Base-by-base conservation (phyloP, 2,797 vertebrate species). In the Heteromormyrus szaboi region DNA sequence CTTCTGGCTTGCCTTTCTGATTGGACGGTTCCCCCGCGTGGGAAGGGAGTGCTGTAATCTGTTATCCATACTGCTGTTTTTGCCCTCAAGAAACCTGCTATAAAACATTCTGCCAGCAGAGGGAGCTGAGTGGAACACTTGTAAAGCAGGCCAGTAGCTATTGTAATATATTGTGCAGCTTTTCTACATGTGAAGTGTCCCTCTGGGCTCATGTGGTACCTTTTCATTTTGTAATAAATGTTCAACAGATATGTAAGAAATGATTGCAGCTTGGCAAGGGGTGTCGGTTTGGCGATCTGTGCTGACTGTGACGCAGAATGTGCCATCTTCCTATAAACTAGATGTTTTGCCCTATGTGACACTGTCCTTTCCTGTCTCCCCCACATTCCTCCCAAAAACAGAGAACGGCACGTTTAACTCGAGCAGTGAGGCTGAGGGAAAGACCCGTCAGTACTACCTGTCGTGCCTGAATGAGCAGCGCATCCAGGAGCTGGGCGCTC, bases 321-420 rank as follows among this genome's bases (percentile, higher is more conserved):
- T 76, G 14, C 68, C 0, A 17, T 44, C 33, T 7, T 76, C 33
- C 14, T 11, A 37, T 14, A 37, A 33, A 14, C 33, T 33, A 14
- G 33, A 41, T 41, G 68, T 76, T 4, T 79, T n/a, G 72, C 72
- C 37, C 37, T 7, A 79, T 85, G 83, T 51, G 46, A 85, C 9
- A 25, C n/a, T 72, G 29, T 33, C 65, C 29, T 37, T 12, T 44
- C 25, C 4, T 8, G n/a, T 8, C 3, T 14, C 7, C 29, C 4
- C 68, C 17, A 19, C 19, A 1, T n/a, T 6, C 8, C 51, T 1
- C 25, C 48, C 7, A 2, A 8, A 62, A 44, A 0, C 93, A 99
- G 98, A 99, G 93, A 99, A 98, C 0, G 79, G 96, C 89, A 99
- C 97, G 2, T 98, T 99, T 93, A 99, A 99, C 92, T 97, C 97